Conservation (phyloP, 2,797 vertebrate genomes). For the Acrossocheilus wenchowensis region DNA sequence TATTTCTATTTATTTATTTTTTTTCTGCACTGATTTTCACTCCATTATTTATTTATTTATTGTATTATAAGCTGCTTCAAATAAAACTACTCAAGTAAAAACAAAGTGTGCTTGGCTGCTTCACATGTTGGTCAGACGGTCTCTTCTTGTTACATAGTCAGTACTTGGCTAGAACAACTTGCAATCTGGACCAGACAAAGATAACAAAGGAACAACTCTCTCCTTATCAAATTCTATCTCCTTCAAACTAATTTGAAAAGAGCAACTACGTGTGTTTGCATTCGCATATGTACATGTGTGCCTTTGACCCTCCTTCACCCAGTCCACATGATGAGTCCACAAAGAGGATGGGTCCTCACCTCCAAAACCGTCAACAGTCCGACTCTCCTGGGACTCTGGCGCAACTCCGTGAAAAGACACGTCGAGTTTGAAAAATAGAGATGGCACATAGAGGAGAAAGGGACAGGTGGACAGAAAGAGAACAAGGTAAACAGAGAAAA, state of each 20-base stretch:
- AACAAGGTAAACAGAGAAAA: conserved; percentile 24
- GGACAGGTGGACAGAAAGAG: conserved; percentile 18
- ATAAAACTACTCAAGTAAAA: background rate
- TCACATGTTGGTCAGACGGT: background rate
- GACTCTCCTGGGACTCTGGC: conserved; percentile 3
- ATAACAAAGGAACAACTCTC: background rate
- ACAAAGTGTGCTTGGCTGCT: background rate
- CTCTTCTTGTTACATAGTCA: conserved; percentile 1
- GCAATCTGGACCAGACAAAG: background rate
- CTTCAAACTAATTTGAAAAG: conserved; percentile 36
- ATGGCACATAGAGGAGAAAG: conserved; percentile 22
- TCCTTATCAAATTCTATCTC: background rate
- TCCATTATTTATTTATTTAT: too few relatives aligned
- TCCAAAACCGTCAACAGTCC: conserved; percentile 38
- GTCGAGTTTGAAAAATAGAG: conserved; percentile 34
- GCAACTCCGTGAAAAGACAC: conserved; percentile 12
- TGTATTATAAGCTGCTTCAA: background rate
- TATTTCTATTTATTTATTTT: too few relatives aligned
- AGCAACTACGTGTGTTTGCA: background rate
- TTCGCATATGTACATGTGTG: conserved; percentile 19
- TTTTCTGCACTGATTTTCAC: too few relatives aligned
- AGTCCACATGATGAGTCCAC: conserved; percentile 30
- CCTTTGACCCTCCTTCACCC: conserved; percentile 56
- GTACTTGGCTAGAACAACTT: conserved; percentile 14
- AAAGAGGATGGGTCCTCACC: conserved; percentile 41